These are phyloP conservation scores for Mormyrus hasselquistii DNA, from an alignment of 2,797 vertebrate genomes.

Conservation along the genomic window DNA sequence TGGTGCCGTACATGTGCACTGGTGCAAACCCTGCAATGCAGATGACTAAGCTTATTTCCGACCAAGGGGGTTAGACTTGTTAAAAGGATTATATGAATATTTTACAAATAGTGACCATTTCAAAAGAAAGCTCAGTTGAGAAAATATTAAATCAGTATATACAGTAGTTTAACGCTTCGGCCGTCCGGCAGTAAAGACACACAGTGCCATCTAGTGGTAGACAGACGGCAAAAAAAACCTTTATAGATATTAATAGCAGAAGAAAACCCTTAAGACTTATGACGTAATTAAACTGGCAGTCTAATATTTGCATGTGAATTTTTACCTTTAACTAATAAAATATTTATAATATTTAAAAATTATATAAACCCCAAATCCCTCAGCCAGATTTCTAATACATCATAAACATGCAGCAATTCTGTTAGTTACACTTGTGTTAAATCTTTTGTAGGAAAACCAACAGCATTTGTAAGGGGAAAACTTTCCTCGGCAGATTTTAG, in stretches of 20 bases:
- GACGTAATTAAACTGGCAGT: not conserved
- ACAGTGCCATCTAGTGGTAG: not conserved
- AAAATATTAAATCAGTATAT: not conserved
- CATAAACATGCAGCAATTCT: not conserved
- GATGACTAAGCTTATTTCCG: not conserved
- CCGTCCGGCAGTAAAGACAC: not conserved
- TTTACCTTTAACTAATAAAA: not conserved
- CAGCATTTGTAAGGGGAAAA: not conserved
- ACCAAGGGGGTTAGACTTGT: not conserved
- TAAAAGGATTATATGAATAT: not conserved
- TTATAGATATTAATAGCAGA: not conserved
- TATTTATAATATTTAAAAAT: not conserved
- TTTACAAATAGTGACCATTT: not conserved
- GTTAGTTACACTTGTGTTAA: not conserved
- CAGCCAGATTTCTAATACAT: not conserved
- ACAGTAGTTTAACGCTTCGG: not conserved
- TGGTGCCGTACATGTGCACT: not conserved
- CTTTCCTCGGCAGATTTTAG: not conserved
- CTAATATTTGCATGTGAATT: not conserved
- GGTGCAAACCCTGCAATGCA: not conserved
- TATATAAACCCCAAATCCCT: not conserved
- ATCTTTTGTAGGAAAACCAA: not conserved
- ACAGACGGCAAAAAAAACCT: not conserved
- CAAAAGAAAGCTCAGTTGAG: not conserved
- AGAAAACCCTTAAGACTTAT: not conserved